Evolutionary conservation across 2,113 vertebrate genomes (phyloP).

Genomic region (Redunca redunca): DNA sequence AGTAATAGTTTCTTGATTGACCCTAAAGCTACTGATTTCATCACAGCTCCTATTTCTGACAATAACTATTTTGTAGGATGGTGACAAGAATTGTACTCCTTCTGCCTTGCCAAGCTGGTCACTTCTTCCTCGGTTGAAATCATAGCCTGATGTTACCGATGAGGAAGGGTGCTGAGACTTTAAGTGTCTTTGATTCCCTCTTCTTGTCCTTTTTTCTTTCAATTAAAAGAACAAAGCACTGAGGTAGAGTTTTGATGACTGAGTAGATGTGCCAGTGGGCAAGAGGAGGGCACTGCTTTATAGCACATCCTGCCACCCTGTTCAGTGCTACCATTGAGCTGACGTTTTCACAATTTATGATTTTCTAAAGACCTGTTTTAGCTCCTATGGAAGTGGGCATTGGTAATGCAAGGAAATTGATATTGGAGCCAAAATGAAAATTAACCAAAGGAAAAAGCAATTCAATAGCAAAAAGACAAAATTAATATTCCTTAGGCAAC

Average conservation of each 20-base stretch:
- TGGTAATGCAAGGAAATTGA: not conserved
- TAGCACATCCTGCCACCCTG: too few species aligned
- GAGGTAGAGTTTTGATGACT: not conserved
- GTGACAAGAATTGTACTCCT: fast-evolving
- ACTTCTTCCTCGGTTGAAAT: not conserved
- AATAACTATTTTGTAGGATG: too few species aligned
- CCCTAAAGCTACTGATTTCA: not conserved
- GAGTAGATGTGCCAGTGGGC: fast-evolving
- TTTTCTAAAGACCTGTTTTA: not conserved
- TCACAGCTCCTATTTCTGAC: not conserved
- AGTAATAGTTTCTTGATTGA: not conserved
- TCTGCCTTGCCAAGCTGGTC: fast-evolving
- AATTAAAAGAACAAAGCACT: not conserved
- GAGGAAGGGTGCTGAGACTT: not conserved
- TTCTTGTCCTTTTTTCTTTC: not conserved
- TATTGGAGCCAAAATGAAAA: not conserved
- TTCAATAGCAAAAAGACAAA: not conserved
- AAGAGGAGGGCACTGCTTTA: not conserved
- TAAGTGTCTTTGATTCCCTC: not conserved
- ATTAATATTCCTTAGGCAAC: constrained; percentile 22
- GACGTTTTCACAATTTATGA: not conserved
- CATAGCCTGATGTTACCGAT: not conserved
- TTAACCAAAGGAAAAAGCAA: not conserved
- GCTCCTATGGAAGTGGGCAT: not conserved
- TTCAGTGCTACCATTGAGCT: not conserved